These are phyloP conservation scores for Tipula vernalis DNA, from an alignment of 2,888 invertebrate species.

Conservation along the genomic window DNA sequence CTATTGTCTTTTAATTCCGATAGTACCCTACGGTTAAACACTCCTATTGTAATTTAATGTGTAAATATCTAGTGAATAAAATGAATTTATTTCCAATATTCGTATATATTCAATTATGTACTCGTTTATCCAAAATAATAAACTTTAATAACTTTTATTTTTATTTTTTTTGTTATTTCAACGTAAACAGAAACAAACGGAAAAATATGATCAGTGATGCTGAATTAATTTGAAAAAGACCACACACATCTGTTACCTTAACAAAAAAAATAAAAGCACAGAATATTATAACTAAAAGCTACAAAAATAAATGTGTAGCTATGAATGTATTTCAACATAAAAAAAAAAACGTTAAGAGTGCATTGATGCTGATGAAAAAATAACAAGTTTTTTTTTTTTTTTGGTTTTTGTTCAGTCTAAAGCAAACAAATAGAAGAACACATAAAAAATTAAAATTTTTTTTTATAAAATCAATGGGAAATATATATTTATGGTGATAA, in stretches of 20 bases:
- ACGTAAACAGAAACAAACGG: neutral
- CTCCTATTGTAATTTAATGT: no score
- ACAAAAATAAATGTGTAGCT: neutral
- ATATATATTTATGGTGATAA: neutral
- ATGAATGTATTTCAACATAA: neutral
- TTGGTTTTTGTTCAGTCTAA: neutral
- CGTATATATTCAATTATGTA: neutral
- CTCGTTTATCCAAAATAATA: neutral
- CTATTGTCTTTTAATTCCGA: no score
- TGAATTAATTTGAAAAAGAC: neutral
- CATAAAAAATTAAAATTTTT: neutral
- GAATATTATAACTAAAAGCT: neutral
- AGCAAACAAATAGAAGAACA: neutral
- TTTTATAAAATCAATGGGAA: neutral
- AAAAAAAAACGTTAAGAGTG: neutral
- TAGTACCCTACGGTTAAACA: no score
- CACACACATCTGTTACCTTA: neutral
- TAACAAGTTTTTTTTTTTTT: neutral
- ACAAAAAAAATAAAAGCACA: neutral
- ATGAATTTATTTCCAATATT: neutral
- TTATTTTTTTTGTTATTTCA: neutral
- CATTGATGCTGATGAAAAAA: neutral
- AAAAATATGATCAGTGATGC: neutral
- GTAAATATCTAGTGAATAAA: no score
- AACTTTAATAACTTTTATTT: neutral